Evolutionary conservation across 1,140 invertebrate species (phyloP).

Genomic region (Drosophila tristis): DNA sequence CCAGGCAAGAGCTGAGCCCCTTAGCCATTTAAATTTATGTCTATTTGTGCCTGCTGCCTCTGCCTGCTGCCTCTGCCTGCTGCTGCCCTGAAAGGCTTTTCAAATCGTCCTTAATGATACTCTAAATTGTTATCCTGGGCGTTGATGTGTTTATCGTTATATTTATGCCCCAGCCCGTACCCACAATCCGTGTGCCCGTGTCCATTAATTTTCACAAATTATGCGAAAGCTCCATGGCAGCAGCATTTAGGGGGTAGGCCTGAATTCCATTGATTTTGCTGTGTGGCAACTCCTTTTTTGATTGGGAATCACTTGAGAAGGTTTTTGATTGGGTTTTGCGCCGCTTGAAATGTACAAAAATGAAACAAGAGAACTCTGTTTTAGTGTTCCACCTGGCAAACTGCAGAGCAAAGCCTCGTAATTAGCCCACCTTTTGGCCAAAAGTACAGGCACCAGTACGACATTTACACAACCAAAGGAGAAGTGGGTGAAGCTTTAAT

Average conservation of each 20-base stretch:
- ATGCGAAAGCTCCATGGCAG: constrained; percentile 19
- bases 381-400: background rate
- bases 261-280: background rate
- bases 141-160: constrained; percentile 68
- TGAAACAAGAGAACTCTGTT: too few species aligned
- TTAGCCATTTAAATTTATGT: constrained; percentile 70
- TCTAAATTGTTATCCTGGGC: constrained; percentile 28
- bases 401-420: constrained; percentile 17
- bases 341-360: too few species aligned
- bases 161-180: constrained; percentile 45
- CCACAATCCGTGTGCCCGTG: constrained; percentile 12
- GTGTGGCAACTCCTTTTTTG: too few species aligned
- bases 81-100: constrained; percentile 30
- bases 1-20: constrained; percentile 20
- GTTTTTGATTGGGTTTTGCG: too few species aligned
- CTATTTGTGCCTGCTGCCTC: constrained; percentile 44
- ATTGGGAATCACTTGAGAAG: too few species aligned
- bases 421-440: constrained; percentile 44
- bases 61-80: too few species aligned
- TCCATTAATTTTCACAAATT: constrained; percentile 59
- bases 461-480: constrained; percentile 5
- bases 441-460: background rate
- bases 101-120: constrained; percentile 32
- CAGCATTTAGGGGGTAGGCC: background rate
- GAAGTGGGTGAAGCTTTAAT: constrained; percentile 34